These are phyloP conservation scores for Dipodomys stephensi DNA, from an alignment of 2,113 vertebrate genomes.

Conservation along the genomic window DNA sequence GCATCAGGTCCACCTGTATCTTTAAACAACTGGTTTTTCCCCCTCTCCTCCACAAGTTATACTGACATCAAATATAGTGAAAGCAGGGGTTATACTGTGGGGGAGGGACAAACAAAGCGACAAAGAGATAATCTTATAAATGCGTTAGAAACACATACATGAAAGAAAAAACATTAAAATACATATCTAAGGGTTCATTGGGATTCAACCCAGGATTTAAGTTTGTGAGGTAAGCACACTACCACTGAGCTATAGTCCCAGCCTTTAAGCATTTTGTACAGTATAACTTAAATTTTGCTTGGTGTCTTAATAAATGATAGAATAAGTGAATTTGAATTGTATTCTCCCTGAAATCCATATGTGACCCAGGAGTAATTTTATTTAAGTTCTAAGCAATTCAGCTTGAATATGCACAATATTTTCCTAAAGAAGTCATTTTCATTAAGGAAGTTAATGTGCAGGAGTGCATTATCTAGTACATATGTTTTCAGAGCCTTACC, in stretches of 20 bases:
- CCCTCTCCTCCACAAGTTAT: too few species aligned
- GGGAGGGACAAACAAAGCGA: too few species aligned
- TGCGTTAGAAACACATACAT: too few species aligned
- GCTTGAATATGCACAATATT: not conserved
- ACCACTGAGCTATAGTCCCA: not conserved
- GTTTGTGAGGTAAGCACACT: not conserved
- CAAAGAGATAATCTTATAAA: too few species aligned
- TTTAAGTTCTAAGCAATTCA: not conserved
- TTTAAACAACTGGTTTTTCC: too few species aligned
- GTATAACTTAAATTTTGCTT: not conserved
- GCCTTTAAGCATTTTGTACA: not conserved
- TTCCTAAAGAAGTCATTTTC: not conserved
- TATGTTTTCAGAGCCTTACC: not conserved
- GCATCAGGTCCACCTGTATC: too few species aligned
- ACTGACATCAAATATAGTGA: too few species aligned
- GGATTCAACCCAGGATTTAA: not conserved
- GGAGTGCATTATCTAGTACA: not conserved
- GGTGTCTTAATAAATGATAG: not conserved
- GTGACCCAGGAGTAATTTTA: not conserved
- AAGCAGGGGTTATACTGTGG: too few species aligned
- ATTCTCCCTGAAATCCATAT: not conserved
- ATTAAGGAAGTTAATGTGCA: not conserved
- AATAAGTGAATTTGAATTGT: not conserved
- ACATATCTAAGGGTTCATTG: too few species aligned
- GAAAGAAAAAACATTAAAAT: too few species aligned